Percentiles rank a stretch among this genome's conserved stretches.
phyloP scores from a whole-genome alignment of 2,113 vertebrate genomes.

The Paraplagusia blochii region DNA sequence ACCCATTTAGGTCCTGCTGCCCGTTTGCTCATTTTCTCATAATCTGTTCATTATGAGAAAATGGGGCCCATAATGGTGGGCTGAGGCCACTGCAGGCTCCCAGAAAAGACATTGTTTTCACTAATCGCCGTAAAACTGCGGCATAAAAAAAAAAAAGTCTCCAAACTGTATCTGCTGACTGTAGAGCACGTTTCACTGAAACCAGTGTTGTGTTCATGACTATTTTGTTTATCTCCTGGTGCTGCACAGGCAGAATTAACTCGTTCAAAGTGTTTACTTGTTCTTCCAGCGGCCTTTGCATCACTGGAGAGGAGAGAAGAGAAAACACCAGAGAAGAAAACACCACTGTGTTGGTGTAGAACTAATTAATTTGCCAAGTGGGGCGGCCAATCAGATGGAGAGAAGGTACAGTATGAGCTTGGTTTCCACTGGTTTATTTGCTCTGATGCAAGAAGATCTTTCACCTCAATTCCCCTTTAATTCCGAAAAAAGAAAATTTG shows the following conservation, averaged over 20 bases:
- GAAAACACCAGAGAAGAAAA: slow-evolving; percentile 1
- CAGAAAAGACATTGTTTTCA: background rate
- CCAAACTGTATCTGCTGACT: background rate
- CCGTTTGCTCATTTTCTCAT: slow-evolving; percentile 3
- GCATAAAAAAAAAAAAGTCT: background rate
- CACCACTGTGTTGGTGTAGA: slow-evolving; percentile 5
- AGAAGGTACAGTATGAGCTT: background rate
- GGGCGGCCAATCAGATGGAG: background rate
- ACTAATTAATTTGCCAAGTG: slow-evolving; percentile 2
- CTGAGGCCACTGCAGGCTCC: background rate
- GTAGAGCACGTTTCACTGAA: background rate
- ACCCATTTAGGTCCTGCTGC: background rate
- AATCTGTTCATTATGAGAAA: slow-evolving; percentile 9
- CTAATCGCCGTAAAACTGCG: background rate
- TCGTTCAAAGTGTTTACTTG: slow-evolving; percentile 11
- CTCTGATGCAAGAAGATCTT: too few relatives aligned
- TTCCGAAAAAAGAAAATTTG: background rate
- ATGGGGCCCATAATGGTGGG: slow-evolving; percentile 2
- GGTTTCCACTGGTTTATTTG: too few relatives aligned
- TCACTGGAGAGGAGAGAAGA: background rate
- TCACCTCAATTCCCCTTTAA: too few relatives aligned
- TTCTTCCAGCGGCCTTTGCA: background rate
- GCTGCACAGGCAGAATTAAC: background rate
- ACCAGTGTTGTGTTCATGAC: background rate
- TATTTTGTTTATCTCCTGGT: too few relatives aligned